Base-by-base conservation (phyloP, 2,797 vertebrate genomes). In the Uromys caudimaculatus region DNA sequence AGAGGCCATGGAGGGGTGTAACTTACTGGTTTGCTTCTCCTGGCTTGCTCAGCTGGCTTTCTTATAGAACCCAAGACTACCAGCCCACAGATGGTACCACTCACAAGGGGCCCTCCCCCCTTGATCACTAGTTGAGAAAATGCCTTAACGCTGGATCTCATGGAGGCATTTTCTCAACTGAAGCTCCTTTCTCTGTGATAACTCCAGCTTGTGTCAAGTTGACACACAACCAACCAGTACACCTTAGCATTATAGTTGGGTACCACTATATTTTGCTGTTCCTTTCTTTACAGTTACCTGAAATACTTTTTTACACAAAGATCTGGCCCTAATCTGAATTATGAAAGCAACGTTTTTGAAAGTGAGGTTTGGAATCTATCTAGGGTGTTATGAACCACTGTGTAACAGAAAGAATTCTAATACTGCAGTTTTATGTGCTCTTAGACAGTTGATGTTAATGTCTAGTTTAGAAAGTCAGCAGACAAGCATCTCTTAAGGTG, bases 381-480 rank as follows among this genome's bases (percentile, higher is more conserved):
- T 94, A 86, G 71, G 4, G 62, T 78, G 7, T 83, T 69, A 52
- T 64, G 81, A 90, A 96, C 2, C 11, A 29, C 62, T 64, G 7
- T 76, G 8, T 79, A 85, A 50, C 73, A 27, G 69, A 87, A 85
- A 79, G 83, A 50, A 60, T 93, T 41, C 19, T 77, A 91, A 17
- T 29, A 35, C 69, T 81, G 47, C 58, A 93, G 29, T 77, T 78
- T 82, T 77, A 8, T 94, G 69, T 76, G 52, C 23, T 76, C 58
- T 78, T 86, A 29, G 3, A 0, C 79, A 84, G 64, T 32, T 14
- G 47, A 23, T 75, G 41, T 11, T 90, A 82, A 27, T 92, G 93
- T 94, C 81, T 94, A 19, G 29, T 83, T 95, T 89, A 60, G 58
- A 93, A 78, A 44, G n/a, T 75, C 13, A 93, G 17, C 56, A 62